A percentile compares a stretch with the other conserved stretches of the same genome.
Conservation (phyloP, 1,140 invertebrate species). For the Drosophila ironensis region DNA sequence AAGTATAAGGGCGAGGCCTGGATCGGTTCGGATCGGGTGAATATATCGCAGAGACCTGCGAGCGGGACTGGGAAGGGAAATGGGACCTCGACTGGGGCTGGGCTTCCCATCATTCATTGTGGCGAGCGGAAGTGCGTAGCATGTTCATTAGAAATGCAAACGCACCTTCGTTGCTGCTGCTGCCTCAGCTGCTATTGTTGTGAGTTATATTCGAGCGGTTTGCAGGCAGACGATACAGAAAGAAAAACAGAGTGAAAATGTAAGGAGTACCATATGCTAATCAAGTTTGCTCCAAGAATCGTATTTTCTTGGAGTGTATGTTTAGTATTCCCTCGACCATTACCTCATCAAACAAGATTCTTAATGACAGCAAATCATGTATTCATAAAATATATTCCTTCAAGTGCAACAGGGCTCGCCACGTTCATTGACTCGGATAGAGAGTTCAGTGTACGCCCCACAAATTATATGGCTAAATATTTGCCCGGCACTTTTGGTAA, state of each 20-base stretch:
- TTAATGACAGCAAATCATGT: not conserved
- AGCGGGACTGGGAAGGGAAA: constrained; percentile 10
- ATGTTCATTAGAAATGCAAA: constrained; percentile 80
- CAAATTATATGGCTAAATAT: constrained; percentile 75
- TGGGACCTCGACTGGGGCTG: constrained; percentile 12
- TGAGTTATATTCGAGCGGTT: constrained; percentile 52
- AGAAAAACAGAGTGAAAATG: not conserved
- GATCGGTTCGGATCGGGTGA: not conserved
- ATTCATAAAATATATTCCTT: constrained; percentile 6
- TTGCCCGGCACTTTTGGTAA: constrained; percentile 68
- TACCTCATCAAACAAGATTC: not conserved
- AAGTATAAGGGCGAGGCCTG: constrained; percentile 59
- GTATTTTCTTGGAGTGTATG: not conserved
- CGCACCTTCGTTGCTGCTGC: constrained; percentile 60
- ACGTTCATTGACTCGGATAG: constrained; percentile 54
- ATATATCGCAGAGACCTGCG: not conserved
- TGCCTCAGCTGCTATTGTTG: constrained; percentile 21
- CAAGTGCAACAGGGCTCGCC: constrained; percentile 20
- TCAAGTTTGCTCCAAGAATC: too few relatives aligned
- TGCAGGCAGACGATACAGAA: constrained; percentile 4
- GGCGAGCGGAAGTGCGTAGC: constrained; percentile 77
- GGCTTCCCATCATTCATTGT: constrained; percentile 67
- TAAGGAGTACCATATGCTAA: too few relatives aligned
- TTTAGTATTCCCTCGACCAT: not conserved
- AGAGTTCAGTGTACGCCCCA: constrained; percentile 48